Evolutionary conservation across 2,888 invertebrate genomes (phyloP), one percentile per base, ranked within the genome.

Genomic region (Cephus sareptanus): DNA sequence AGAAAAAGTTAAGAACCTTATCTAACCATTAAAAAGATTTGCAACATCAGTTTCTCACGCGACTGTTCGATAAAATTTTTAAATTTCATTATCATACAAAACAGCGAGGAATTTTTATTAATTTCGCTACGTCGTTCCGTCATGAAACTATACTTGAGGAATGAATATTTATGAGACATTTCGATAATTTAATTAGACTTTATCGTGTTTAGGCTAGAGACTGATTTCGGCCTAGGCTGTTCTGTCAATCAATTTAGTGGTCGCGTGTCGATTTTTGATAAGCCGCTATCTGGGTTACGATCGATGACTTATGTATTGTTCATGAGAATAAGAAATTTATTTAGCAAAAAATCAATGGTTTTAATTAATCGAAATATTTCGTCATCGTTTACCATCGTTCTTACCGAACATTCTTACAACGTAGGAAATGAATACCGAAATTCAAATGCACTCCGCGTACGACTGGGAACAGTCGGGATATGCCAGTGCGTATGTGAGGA

Each of bases 391-490:
- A 23, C 2, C 15, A 23, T 56, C 23, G 4, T 2, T 56, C 56
- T 56, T 56, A 56, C 56, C 56, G 56, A 23, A 56, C 23, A 23
- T 56, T 56, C 56, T 15, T 56, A 9, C 23, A 9, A 6, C 56
- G 23, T 23, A 56, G 56, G 23, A 56, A 56, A 56, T 23, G 23
- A 56, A 56, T 56, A 56, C 2, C 56, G 6, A 74, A 80, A 77
- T 83, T 79, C 68, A 79, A 76, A 83, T 83, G 82, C 80, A 78
- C 70, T 82, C 75, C 74, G 80, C 81, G 80, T 81, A 80, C 80
- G 56, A 69, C 56, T 70, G 11, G 31, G 4, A 11, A 35, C 73
- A 75, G 68, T 13, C 74, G 69, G 33, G 33, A 74, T 74, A 74
- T n/a, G 74, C 30, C 34, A 34, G 69, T 34, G 11, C 34, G 75